These are phyloP conservation scores for Portevinia maculata DNA, from an alignment of 2,888 invertebrate genomes.

Conservation along the genomic window DNA sequence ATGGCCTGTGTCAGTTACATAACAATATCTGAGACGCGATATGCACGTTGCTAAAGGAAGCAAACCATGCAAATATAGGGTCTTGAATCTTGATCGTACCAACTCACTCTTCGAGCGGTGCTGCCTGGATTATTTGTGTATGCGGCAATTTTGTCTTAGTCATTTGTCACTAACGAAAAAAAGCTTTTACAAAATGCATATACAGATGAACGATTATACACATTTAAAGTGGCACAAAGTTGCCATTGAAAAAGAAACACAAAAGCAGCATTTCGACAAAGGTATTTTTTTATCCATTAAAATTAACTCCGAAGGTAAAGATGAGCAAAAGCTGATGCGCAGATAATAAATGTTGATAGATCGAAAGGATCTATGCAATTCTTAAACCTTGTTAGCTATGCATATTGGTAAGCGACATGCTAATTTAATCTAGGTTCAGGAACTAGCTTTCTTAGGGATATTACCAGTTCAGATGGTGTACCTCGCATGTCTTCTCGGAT, in stretches of 20 bases:
- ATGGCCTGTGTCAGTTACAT: constrained; percentile 57
- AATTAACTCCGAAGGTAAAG: too few species aligned
- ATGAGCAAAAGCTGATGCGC: too few species aligned
- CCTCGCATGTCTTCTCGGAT: too few species aligned
- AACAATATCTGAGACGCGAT: constrained; percentile 9
- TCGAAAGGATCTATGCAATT: too few species aligned
- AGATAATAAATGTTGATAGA: too few species aligned
- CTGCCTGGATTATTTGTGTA: constrained; percentile 34
- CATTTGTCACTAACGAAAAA: constrained; percentile 26
- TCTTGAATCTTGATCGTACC: constrained; percentile 1
- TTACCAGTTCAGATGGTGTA: too few species aligned
- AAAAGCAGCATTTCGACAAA: not conserved
- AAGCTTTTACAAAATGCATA: constrained; percentile 35
- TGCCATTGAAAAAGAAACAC: constrained; percentile 19
- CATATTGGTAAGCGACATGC: too few species aligned
- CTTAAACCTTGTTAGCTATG: too few species aligned
- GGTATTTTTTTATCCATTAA: too few species aligned
- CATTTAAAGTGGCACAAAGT: constrained; percentile 19
- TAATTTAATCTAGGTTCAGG: too few species aligned
- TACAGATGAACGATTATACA: constrained; percentile 19
- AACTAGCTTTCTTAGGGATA: too few species aligned
- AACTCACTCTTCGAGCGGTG: constrained; percentile 8
- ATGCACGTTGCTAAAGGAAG: constrained; percentile 30
- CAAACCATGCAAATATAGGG: not conserved
- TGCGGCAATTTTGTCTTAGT: constrained; percentile 30